Base-by-base conservation (phyloP, 2,113 vertebrate genomes). In the Platysternon megacephalum region DNA sequence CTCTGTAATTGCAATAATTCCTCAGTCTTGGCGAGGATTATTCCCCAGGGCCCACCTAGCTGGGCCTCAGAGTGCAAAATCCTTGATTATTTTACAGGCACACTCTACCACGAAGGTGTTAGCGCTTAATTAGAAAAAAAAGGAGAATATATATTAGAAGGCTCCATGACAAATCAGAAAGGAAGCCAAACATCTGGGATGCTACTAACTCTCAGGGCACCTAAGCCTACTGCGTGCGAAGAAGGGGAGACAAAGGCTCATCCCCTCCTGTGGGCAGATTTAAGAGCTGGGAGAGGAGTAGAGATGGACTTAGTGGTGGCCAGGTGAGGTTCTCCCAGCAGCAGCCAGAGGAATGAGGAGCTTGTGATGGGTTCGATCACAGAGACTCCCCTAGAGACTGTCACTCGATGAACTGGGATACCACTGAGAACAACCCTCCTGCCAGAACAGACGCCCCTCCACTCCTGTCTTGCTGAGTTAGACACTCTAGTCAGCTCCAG, bases 1-100 rank as follows among this genome's bases (percentile, higher is more conserved):
- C 88, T 96, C 86, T 86, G 84, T 94, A 97, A 98, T 97, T 97
- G 97, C 94, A 95, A 26, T 89, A 88, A 96, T 95, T 95, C 91
- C 96, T 88, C 85, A 68, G 78, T 91, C 93, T 79, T 1, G 11
- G 94, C 82, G 42, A 98, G 78, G 85, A 94, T 95, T 89, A 5
- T 81, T 96, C 84, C 95, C 96, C 61, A 93, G 94, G 79, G 93
- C 76, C 91, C 83, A 39, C 90, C 94, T 95, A 81, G 87, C 91
- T 6, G 2, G 95, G 94, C 93, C 89, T 97, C 93, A 88, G 52
- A 95, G 85, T 90, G 82, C 88, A 97, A 95, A 97, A 81, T n/a
- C 89, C 91, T 92, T 94, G 81, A 93, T 95, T 96, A 95, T 94
- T 94, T 93, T 85, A 74, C 93, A 92, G 90, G 93, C 90, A 96